These are phyloP conservation scores for Sebastolobus alascanus DNA, from an alignment of 2,797 vertebrate genomes.

Conservation along the genomic window DNA sequence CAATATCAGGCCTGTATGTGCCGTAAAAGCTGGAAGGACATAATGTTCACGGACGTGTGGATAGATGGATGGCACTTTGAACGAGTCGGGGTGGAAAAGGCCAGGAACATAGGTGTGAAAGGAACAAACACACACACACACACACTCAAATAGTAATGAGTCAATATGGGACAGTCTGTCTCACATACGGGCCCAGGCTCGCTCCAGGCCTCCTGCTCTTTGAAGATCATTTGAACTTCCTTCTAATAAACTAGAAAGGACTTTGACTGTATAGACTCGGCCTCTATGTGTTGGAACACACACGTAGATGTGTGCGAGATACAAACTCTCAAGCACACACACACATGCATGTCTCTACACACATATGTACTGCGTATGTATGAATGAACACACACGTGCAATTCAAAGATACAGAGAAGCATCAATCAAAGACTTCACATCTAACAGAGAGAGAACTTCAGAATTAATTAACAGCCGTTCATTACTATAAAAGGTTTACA, in stretches of 20 bases:
- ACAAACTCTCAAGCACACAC: not conserved
- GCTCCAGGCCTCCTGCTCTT: constrained; percentile 58
- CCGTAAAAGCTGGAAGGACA: constrained; percentile 37
- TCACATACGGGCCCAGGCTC: constrained; percentile 44
- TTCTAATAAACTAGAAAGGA: constrained; percentile 66
- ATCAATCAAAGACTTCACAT: constrained; percentile 61
- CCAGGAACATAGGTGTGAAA: constrained; percentile 53
- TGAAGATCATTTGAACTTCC: constrained; percentile 76
- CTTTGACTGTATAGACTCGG: constrained; percentile 10
- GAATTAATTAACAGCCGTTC: constrained; percentile 48
- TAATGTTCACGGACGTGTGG: constrained; percentile 38
- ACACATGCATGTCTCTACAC: not conserved
- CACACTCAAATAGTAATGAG: not conserved
- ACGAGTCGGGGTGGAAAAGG: constrained; percentile 22
- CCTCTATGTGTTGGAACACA: constrained; percentile 10
- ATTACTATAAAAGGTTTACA: constrained; percentile 51
- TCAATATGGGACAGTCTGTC: constrained; percentile 52
- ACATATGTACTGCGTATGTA: not conserved
- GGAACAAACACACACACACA: constrained; percentile 17
- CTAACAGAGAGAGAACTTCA: constrained; percentile 28
- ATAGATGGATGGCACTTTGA: constrained; percentile 50
- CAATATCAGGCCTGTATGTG: constrained; percentile 21
- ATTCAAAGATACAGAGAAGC: constrained; percentile 53
- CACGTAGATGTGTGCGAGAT: not conserved
- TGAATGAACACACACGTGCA: constrained; percentile 5